Evolutionary conservation across 2,113 vertebrate genomes (phyloP).

Genomic region (Nothoprocta pentlandii): DNA sequence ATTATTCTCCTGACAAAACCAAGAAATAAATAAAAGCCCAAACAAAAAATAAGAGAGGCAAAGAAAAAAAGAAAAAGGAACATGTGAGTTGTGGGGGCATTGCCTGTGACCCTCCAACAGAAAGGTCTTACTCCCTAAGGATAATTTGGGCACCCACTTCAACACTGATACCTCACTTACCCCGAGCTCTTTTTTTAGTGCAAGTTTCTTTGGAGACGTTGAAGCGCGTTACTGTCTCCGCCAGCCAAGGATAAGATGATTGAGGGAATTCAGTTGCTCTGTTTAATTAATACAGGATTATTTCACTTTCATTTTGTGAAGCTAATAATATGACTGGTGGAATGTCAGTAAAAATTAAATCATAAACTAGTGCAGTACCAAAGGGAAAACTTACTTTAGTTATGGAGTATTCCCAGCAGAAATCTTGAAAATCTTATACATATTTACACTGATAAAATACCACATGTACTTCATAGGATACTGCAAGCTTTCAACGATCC

Average conservation of each 20-base stretch:
- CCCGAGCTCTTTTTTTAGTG: conserved; percentile 49
- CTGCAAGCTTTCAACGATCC: conserved; percentile 66
- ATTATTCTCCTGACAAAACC: conserved; percentile 52
- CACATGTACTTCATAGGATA: conserved; percentile 57
- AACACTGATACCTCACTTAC: conserved; percentile 23
- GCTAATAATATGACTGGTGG: conserved; percentile 81
- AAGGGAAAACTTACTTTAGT: conserved; percentile 77
- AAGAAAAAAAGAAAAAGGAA: background rate
- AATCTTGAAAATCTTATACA: conserved; percentile 78
- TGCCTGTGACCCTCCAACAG: conserved; percentile 29
- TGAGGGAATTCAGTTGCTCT: conserved; percentile 79
- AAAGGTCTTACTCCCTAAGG: conserved; percentile 47
- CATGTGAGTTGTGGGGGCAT: background rate
- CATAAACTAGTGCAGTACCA: conserved; percentile 79
- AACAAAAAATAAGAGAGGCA: background rate
- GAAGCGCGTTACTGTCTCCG: conserved; percentile 64
- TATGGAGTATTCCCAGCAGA: conserved; percentile 74
- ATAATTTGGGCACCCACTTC: conserved; percentile 18
- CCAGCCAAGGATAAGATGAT: conserved; percentile 75
- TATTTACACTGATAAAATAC: conserved; percentile 72
- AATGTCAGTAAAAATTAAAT: conserved; percentile 86
- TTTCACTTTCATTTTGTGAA: conserved; percentile 84
- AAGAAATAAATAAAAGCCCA: too few relatives aligned
- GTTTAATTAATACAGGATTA: conserved; percentile 86
- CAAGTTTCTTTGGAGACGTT: conserved; percentile 60